Evolutionary conservation across 2,113 vertebrate genomes (phyloP).

Genomic region (Engystomops pustulosus): DNA sequence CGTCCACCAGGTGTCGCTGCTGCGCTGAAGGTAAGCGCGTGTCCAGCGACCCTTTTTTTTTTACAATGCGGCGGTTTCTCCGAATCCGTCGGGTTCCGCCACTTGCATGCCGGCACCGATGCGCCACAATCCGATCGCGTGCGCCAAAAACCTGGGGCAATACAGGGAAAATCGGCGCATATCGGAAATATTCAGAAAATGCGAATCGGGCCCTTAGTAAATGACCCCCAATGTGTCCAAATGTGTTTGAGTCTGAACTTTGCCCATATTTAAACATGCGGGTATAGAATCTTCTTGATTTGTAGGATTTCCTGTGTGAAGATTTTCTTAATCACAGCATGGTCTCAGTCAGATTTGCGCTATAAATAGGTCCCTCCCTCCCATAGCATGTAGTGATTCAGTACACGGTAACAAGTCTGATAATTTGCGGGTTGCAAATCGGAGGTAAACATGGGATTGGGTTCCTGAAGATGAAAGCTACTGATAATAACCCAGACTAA

Average conservation of each 20-base stretch:
- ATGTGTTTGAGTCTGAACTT: constrained; percentile 28
- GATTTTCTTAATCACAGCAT: constrained; percentile 22
- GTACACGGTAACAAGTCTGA: constrained; percentile 20
- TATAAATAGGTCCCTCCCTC: background rate
- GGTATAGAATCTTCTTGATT: constrained; percentile 29
- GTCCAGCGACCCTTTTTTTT: too few relatives aligned
- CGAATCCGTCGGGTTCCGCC: too few relatives aligned
- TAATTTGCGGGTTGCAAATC: constrained; percentile 43
- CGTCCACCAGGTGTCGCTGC: too few relatives aligned
- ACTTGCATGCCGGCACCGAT: too few relatives aligned
- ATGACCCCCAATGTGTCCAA: constrained; percentile 15
- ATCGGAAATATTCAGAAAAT: too few relatives aligned
- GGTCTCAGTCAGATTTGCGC: constrained; percentile 14
- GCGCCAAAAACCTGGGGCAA: too few relatives aligned
- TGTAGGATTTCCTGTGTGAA: constrained; percentile 50
- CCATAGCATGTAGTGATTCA: constrained; percentile 15
- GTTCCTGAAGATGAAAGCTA: constrained; percentile 44
- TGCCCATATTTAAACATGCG: constrained; percentile 52
- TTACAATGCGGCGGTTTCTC: too few relatives aligned
- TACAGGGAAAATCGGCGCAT: too few relatives aligned
- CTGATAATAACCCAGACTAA: constrained; percentile 38
- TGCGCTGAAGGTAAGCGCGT: too few relatives aligned
- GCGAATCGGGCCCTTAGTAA: too few relatives aligned
- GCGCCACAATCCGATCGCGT: too few relatives aligned
- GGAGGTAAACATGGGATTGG: constrained; percentile 15